Evolutionary conservation across 2,797 vertebrate species (phyloP).

Genomic region (Hydrolagus colliei): DNA sequence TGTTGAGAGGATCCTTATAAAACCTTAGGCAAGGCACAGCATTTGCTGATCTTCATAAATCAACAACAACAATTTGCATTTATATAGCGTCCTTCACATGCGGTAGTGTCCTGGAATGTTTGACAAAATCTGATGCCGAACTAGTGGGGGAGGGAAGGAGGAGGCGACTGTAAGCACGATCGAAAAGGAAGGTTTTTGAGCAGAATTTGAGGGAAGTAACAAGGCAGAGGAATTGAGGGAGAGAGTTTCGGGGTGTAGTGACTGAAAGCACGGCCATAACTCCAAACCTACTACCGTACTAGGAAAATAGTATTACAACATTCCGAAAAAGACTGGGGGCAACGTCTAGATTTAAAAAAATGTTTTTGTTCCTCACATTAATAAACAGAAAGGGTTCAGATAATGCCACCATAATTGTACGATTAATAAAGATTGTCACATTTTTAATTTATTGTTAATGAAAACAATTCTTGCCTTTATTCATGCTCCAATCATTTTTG

Average conservation of each 20-base stretch:
- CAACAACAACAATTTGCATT: too few relatives aligned
- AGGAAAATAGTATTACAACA: not conserved
- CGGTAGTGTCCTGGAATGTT: too few relatives aligned
- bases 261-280: not conserved
- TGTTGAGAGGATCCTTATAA: too few relatives aligned
- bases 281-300: conserved; percentile 17
- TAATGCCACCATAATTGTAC: conserved; percentile 21
- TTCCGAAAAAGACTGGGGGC: conserved; percentile 20
- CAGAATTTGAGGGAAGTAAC: too few relatives aligned
- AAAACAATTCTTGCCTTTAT: conserved; percentile 22
- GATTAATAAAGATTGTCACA: conserved; percentile 32
- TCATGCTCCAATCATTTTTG: conserved; percentile 29
- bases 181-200: too few relatives aligned
- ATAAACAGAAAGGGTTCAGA: conserved; percentile 27
- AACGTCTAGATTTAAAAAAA: not conserved
- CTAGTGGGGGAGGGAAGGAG: too few relatives aligned
- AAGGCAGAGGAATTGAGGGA: too few relatives aligned
- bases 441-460: conserved; percentile 28
- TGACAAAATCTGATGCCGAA: too few relatives aligned
- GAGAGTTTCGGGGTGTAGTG: not conserved
- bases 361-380: conserved; percentile 8
- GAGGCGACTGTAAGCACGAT: too few relatives aligned
- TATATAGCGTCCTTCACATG: too few relatives aligned
- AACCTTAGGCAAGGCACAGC: too few relatives aligned
- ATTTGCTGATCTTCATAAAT: too few relatives aligned